Evolutionary conservation across 2,113 vertebrate species (phyloP).

Genomic region (Syngnathus typhle): DNA sequence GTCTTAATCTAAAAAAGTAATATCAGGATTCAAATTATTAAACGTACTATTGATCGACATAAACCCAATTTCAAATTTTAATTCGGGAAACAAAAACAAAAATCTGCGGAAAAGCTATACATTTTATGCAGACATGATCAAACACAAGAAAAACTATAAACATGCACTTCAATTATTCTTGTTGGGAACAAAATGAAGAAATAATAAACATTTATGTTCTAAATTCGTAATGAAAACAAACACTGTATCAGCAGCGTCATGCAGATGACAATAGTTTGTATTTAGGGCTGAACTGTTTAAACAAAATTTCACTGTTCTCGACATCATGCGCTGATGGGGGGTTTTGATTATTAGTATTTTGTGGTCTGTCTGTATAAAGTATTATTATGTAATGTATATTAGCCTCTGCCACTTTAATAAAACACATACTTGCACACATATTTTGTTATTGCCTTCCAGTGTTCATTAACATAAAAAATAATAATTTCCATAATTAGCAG

Average conservation of each 20-base stretch:
- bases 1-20: background rate
- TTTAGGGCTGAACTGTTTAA: slow-evolving; percentile 26
- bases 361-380: slow-evolving; percentile 5
- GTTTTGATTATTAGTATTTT: slow-evolving; percentile 48
- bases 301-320: slow-evolving; percentile 52
- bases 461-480: background rate
- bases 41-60: background rate
- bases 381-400: background rate
- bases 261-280: slow-evolving; percentile 16
- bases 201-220: background rate
- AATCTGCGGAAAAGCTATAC: background rate
- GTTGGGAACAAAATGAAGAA: background rate
- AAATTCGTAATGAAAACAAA: slow-evolving; percentile 22
- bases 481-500: background rate
- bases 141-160: background rate
- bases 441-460: background rate
- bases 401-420: background rate
- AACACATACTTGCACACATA: background rate
- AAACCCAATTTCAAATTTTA: background rate
- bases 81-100: too few species aligned
- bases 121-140: background rate
- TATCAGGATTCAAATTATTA: background rate
- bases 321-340: slow-evolving; percentile 60
- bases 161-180: background rate
- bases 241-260: slow-evolving; percentile 24